Evolutionary conservation across 2,113 vertebrate species (phyloP), one percentile per base, ranked within the genome.

Genomic region (Microtus richardsoni): DNA sequence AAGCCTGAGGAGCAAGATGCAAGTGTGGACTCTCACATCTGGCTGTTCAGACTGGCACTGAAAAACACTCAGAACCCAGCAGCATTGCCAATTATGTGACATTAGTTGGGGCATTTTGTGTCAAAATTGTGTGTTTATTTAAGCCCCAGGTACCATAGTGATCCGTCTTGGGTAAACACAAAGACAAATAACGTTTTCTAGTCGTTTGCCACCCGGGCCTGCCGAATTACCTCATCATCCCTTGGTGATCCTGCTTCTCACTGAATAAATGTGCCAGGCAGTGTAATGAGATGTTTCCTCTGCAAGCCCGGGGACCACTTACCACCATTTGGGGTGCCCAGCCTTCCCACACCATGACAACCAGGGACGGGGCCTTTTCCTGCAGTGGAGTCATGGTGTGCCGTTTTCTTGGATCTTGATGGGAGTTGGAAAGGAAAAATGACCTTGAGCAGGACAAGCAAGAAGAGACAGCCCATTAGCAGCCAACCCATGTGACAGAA

Each of bases 391-490:
- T 88, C 92, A 64, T 44, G 44, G 33, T 33, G 16, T 78, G 66
- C 95, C 39, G 36, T 96, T 97, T 95, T 52, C 14, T 96, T 93
- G 94, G 93, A 94, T 84, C 85, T 96, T 80, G 93, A 79, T 26
- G 66, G 1, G 87, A 97, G 73, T 85, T 91, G 80, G 82, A 95
- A 91, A 91, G 96, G 75, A 97, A 92, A 98, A 98, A 97, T 0
- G 90, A 93, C 89, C 47, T 13, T 91, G 92, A 94, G 91, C 93
- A 97, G 97, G 96, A 97, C 62, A 73, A 96, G 94, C 12, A 21
- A 93, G 95, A 93, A 97, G 94, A 96, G 97, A 94, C 96, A 58
- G 89, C 4, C 16, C 84, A 19, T 94, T 96, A 98, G 94, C 96
- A 97, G 96, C 60, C 3, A 36, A 95, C 33, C 96, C 41, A 22